Conservation (phyloP, 64 coral and sea anemone species). For the Acropora yongei region DNA sequence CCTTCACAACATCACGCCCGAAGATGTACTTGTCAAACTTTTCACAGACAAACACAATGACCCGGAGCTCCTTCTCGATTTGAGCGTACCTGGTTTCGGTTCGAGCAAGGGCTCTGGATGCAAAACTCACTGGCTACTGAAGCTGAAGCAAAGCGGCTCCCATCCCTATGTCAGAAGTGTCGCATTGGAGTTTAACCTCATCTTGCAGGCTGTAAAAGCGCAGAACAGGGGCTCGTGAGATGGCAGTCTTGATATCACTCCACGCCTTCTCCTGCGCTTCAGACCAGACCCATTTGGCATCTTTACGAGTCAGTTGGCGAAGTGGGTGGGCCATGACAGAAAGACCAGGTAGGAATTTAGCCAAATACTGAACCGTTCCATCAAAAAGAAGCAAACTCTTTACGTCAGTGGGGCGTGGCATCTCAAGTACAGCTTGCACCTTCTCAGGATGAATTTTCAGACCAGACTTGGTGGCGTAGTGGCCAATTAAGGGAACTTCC, state of each 20-base stretch:
- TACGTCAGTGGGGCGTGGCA: conserved; percentile 23
- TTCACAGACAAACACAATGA: conserved; percentile 12
- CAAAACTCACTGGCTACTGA: conserved; percentile 2
- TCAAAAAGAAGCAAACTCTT: conserved; percentile 7
- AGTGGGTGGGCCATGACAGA: conserved; percentile 16
- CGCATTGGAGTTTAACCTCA: conserved; percentile 29
- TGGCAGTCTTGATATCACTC: conserved; percentile 27
- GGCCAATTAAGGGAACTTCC: conserved; percentile 10
- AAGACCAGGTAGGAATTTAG: conserved; percentile 13
- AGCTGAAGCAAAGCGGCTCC: background rate
- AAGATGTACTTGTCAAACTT: conserved; percentile 6
- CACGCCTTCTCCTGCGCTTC: conserved; percentile 7
- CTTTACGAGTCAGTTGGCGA: conserved; percentile 14
- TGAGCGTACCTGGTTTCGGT: conserved; percentile 11
- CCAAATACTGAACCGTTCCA: conserved; percentile 5
- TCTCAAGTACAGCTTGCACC: background rate
- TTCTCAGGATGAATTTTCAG: conserved; percentile 27
- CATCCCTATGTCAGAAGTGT: conserved; percentile 14
- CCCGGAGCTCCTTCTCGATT: conserved; percentile 29
- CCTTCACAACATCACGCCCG: background rate
- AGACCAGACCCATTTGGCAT: conserved; percentile 12
- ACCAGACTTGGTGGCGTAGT: conserved; percentile 11
- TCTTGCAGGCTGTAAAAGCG: conserved; percentile 13
- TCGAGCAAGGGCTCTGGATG: conserved; percentile 13
- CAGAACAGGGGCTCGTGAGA: conserved; percentile 7